Conservation (phyloP, 2,113 vertebrate genomes). For the Mesoclemmys tuberculata region DNA sequence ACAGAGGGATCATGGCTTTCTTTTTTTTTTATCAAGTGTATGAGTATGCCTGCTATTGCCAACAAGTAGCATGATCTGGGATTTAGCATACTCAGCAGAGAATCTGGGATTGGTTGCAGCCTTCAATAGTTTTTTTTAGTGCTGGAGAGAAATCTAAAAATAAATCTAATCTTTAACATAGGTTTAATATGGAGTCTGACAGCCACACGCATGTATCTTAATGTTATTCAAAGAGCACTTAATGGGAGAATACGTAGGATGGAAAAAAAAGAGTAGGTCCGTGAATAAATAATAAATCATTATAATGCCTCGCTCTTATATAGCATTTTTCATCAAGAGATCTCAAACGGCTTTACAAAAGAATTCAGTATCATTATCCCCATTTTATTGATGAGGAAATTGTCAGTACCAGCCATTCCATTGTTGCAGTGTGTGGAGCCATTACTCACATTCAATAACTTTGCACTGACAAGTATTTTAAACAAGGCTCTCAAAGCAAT, state of each 20-base stretch:
- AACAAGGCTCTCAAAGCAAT: neutral
- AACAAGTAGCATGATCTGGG: neutral
- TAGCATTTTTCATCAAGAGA: neutral
- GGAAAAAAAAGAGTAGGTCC: neutral
- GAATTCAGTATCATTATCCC: neutral
- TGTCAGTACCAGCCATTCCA: neutral
- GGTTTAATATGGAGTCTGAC: neutral
- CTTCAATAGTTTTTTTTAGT: neutral
- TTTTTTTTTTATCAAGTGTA: slow-evolving; percentile 17
- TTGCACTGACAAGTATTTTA: neutral
- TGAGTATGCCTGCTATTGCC: neutral
- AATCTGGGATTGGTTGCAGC: neutral
- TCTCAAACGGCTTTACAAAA: neutral
- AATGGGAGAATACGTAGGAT: neutral
- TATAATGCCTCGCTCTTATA: neutral
- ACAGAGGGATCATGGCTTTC: neutral
- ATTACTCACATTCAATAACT: neutral
- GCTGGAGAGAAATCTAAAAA: neutral
- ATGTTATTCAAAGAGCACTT: neutral
- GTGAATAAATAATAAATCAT: neutral
- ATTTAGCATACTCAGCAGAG: neutral
- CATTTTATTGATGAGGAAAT: neutral
- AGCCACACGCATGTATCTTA: neutral
- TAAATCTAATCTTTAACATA: neutral
- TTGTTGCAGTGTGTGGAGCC: neutral